These are phyloP conservation scores for Rhinichthys klamathensis DNA, from an alignment of 2,113 vertebrate genomes.

Conservation along the genomic window DNA sequence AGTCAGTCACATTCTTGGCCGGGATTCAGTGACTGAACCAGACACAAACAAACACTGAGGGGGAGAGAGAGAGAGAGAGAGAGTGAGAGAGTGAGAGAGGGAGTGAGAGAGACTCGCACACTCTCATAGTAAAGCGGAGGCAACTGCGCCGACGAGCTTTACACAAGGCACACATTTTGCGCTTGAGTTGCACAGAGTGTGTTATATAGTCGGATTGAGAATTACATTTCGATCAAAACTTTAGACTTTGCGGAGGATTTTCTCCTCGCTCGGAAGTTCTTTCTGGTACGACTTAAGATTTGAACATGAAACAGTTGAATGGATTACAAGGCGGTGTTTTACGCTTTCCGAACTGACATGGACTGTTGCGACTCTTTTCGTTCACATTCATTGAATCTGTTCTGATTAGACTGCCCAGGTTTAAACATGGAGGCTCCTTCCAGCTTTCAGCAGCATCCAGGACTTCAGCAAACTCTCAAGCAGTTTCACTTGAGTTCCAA, in stretches of 20 bases:
- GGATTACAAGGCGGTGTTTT: slow-evolving; percentile 66
- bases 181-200: background rate
- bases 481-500: slow-evolving; percentile 98
- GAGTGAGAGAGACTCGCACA: slow-evolving; percentile 60
- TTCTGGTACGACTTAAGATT: slow-evolving; percentile 18
- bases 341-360: slow-evolving; percentile 71
- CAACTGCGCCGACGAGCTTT: slow-evolving; percentile 69
- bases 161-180: slow-evolving; percentile 14
- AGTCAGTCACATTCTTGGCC: slow-evolving; percentile 96
- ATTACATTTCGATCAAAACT: slow-evolving; percentile 25
- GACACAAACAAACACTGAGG: slow-evolving; percentile 87
- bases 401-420: slow-evolving; percentile 54
- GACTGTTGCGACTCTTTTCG: slow-evolving; percentile 63
- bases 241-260: background rate
- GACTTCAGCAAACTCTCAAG: slow-evolving; percentile 97
- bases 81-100: slow-evolving; percentile 44
- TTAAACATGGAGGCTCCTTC: slow-evolving; percentile 83
- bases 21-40: slow-evolving; percentile 90
- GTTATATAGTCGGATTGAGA: background rate
- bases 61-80: slow-evolving; percentile 35
- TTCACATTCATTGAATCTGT: slow-evolving; percentile 65
- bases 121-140: slow-evolving; percentile 57
- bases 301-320: slow-evolving; percentile 62
- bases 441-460: slow-evolving; percentile 95
- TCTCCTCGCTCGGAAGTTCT: slow-evolving; percentile 56